Evolutionary conservation across 92 coral and sea anemone genomes (phyloP).

Genomic region (Desmophyllum pertusum): DNA sequence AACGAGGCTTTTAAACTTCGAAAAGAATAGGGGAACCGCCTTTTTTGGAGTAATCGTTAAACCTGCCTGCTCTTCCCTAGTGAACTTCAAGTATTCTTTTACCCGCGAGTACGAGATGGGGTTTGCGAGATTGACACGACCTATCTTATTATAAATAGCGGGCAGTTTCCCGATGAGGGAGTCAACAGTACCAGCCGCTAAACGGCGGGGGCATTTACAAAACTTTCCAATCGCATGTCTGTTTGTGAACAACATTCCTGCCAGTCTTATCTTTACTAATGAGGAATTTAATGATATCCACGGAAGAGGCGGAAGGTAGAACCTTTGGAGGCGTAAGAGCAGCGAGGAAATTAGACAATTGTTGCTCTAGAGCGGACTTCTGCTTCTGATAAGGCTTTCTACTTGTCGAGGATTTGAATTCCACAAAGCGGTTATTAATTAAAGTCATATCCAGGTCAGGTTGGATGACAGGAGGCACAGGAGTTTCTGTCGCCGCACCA

Average conservation of each 20-base stretch:
- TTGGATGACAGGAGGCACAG: neutral
- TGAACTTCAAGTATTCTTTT: slow-evolving; percentile 25
- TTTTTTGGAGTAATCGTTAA: slow-evolving; percentile 30
- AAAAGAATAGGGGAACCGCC: slow-evolving; percentile 28
- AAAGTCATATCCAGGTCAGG: slow-evolving; percentile 35
- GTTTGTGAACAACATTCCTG: slow-evolving; percentile 23
- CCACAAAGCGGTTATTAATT: slow-evolving; percentile 14
- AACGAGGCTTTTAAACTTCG: slow-evolving; percentile 29
- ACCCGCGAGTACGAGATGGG: neutral
- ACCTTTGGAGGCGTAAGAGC: slow-evolving; percentile 28
- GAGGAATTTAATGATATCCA: slow-evolving; percentile 58
- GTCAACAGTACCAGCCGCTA: slow-evolving; percentile 37
- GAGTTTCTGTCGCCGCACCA: slow-evolving; percentile 17
- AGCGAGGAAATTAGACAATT: slow-evolving; percentile 33
- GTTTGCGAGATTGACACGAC: neutral
- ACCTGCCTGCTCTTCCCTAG: slow-evolving; percentile 56
- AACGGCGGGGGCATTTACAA: slow-evolving; percentile 20
- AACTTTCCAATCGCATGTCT: slow-evolving; percentile 7
- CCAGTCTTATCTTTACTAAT: slow-evolving; percentile 47
- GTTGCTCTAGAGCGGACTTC: slow-evolving; percentile 45
- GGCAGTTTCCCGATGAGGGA: neutral
- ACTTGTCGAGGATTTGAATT: slow-evolving; percentile 23
- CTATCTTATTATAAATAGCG: slow-evolving; percentile 1
- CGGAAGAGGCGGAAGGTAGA: slow-evolving; percentile 37
- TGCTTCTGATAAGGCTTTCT: slow-evolving; percentile 51